A percentile compares a stretch with the other conserved stretches of the same genome.
These are phyloP conservation scores for Megaceryle alcyon DNA, from an alignment of 2,797 vertebrate genomes.

Conservation along the genomic window DNA sequence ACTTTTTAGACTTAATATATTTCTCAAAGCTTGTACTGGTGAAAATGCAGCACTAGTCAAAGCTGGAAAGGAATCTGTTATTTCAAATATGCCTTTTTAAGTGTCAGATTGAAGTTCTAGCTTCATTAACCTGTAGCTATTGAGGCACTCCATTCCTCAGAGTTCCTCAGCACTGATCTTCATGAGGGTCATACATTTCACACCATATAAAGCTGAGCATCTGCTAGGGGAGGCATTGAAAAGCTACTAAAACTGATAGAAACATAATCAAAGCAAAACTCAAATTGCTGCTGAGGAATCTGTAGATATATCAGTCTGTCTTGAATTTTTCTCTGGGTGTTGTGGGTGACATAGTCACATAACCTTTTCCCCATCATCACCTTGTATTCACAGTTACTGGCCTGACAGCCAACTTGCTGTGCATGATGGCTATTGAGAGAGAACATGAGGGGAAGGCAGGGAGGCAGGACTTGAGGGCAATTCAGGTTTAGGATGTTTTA, in stretches of 20 bases:
- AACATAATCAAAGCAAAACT: background rate
- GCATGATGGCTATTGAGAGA: background rate
- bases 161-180: background rate
- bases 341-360: background rate
- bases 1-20: background rate
- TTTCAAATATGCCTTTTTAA: background rate
- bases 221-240: background rate
- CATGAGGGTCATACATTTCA: background rate
- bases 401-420: background rate
- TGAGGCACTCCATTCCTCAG: background rate
- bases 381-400: background rate
- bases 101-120: background rate
- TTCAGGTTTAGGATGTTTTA: background rate
- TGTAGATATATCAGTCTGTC: background rate
- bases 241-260: background rate
- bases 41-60: background rate
- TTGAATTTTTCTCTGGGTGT: background rate
- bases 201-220: background rate
- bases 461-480: background rate
- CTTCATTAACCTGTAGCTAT: background rate
- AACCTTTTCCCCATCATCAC: background rate
- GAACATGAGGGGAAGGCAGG: rapidly evolving
- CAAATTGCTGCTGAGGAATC: background rate
- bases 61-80: background rate
- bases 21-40: background rate